Conservation (phyloP, 2,113 vertebrate species). For the Lagopus leucura region DNA sequence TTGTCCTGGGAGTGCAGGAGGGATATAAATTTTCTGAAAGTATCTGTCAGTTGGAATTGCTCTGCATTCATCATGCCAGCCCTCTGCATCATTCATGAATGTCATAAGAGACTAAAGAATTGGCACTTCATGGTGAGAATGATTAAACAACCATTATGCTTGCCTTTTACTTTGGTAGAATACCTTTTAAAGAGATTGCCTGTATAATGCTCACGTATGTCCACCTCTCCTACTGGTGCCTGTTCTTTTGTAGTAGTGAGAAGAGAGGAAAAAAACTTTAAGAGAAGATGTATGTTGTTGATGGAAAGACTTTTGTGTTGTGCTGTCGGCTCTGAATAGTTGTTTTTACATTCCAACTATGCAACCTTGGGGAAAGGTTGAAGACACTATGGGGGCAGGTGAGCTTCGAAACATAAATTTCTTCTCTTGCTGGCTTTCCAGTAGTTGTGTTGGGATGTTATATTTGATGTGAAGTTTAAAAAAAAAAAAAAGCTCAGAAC, state of each 20-base stretch:
- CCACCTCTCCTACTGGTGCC: neutral
- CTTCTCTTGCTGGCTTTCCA: neutral
- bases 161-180: constrained; percentile 54
- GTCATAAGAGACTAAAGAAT: constrained; percentile 79
- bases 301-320: neutral
- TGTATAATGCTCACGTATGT: neutral
- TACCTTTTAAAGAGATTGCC: constrained; percentile 54
- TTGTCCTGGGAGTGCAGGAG: constrained; percentile 62
- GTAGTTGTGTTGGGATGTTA: neutral
- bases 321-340: neutral
- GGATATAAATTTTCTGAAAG: constrained; percentile 78
- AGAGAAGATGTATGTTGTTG: neutral
- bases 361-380: neutral
- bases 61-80: constrained; percentile 74
- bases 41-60: constrained; percentile 74
- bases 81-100: constrained; percentile 81
- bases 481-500: neutral
- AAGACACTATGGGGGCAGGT: neutral
- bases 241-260: neutral
- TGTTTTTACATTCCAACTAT: neutral
- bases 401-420: neutral
- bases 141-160: constrained; percentile 76
- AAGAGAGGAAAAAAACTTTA: neutral
- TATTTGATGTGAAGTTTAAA: neutral
- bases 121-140: constrained; percentile 75